Base-by-base conservation (phyloP, 2,888 invertebrate genomes). In the Amphipyra tragopoginis region DNA sequence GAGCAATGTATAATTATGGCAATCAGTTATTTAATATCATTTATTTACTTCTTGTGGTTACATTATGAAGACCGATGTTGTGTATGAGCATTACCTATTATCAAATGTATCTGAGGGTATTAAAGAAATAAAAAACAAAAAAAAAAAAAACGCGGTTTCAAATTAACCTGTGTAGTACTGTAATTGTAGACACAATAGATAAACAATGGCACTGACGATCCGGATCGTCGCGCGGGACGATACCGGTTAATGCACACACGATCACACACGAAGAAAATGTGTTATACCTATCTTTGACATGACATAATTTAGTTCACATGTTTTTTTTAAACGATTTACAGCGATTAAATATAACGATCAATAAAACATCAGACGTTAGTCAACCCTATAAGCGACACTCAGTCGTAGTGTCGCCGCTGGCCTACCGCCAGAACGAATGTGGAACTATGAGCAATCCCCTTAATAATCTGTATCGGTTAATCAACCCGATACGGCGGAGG, bases 401-500 rank as follows among this genome's bases (percentile, higher is more conserved):
- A 59, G 76, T 62, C 77, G 65, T 66, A 65, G 77, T 84, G 85
- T 86, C 85, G 80, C 82, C 80, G 81, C 86, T 94, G 93, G 93
- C 89, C 55, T 38, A 2, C 10, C 71, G 93, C 93, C 93, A 93
- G 87, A 82, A 85, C 90, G 85, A 91, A 91, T 89, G 84, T 83
- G 86, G 87, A 86, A 86, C 90, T 89, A 87, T 90, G 89, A 92
- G 90, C 92, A 89, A 92, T 88, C 85, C 88, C 77, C 89, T 87
- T 91, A 90, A 93, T 91, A 92, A 90, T 87, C 85, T 89, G 87
- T 87, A 90, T 90, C 91, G 93, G 92, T 92, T 93, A 91, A 93
- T 93, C 92, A 93, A 93, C 92, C 89, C 91, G 81, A 89, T 88
- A 80, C 84, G 65, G 66, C 62, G 82, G 88, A 89, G 88, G 88